phyloP scores from a whole-genome alignment of 1,140 invertebrate species.

The Panagrolaimus sp. region DNA sequence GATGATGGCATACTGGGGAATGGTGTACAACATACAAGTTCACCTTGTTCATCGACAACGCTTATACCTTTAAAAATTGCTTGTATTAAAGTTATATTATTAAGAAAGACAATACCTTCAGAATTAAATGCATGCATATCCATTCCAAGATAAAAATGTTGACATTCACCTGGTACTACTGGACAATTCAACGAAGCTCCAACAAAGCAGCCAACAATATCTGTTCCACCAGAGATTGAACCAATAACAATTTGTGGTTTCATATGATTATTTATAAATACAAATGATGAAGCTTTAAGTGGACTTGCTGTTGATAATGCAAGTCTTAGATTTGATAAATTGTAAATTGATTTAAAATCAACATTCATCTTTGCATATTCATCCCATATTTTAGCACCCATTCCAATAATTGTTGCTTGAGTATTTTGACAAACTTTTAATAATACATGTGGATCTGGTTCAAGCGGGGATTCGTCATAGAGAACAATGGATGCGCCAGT shows the following conservation, averaged over 20 bases:
- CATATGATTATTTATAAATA: constrained; percentile 65
- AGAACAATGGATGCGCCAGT: constrained; percentile 64
- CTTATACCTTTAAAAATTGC: constrained; percentile 58
- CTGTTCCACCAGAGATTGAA: constrained; percentile 66
- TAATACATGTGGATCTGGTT: constrained; percentile 61
- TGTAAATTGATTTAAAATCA: constrained; percentile 49
- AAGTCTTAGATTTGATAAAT: constrained; percentile 60
- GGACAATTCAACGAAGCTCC: constrained; percentile 63
- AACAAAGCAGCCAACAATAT: constrained; percentile 66
- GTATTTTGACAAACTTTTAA: constrained; percentile 64
- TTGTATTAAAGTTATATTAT: not conserved
- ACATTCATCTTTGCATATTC: constrained; percentile 59
- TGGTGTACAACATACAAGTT: constrained; percentile 64
- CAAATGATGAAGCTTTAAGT: constrained; percentile 62
- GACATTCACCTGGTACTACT: constrained; percentile 65
- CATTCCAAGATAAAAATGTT: constrained; percentile 63
- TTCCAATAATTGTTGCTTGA: constrained; percentile 65
- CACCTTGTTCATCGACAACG: constrained; percentile 62
- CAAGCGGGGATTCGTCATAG: constrained; percentile 65
- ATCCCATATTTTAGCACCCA: constrained; percentile 64
- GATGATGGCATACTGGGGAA: constrained; percentile 66
- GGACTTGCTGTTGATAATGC: constrained; percentile 66
- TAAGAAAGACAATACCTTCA: constrained; percentile 57
- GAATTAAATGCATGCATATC: constrained; percentile 61
- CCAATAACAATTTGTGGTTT: constrained; percentile 64